A percentile compares a stretch with the other conserved stretches of the same genome.
Evolutionary conservation across 2,797 vertebrate genomes (phyloP).

Genomic region (Typhlichthys eigenmanni): DNA sequence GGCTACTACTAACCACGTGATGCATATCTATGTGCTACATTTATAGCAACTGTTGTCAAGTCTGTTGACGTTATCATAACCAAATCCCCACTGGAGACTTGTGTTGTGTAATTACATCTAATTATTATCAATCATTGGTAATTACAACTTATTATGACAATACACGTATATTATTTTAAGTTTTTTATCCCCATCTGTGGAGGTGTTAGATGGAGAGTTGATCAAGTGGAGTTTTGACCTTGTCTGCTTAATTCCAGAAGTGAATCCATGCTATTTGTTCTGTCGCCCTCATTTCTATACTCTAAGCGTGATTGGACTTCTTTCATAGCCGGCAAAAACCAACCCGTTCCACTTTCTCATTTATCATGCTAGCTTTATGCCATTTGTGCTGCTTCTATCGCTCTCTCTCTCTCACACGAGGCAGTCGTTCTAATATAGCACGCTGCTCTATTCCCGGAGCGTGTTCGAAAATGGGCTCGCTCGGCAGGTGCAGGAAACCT

Average conservation of each 20-base stretch:
- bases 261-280: slow-evolving; percentile 25
- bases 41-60: slow-evolving; percentile 23
- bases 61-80: slow-evolving; percentile 37
- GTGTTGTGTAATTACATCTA: slow-evolving; percentile 37
- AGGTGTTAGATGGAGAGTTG: slow-evolving; percentile 5
- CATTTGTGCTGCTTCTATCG: slow-evolving; percentile 23
- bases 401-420: slow-evolving; percentile 19
- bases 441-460: slow-evolving; percentile 40
- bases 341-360: slow-evolving; percentile 36
- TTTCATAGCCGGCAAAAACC: slow-evolving; percentile 46
- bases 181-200: neutral
- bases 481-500: slow-evolving; percentile 49
- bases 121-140: slow-evolving; percentile 30
- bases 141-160: slow-evolving; percentile 36
- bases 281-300: slow-evolving; percentile 26
- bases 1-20: neutral
- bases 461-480: slow-evolving; percentile 61
- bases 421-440: slow-evolving; percentile 44
- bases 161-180: slow-evolving; percentile 17
- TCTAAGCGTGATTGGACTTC: slow-evolving; percentile 5
- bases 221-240: slow-evolving; percentile 19
- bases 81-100: slow-evolving; percentile 26
- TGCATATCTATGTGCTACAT: too few species aligned
- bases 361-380: slow-evolving; percentile 30
- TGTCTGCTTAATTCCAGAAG: slow-evolving; percentile 12